A percentile compares a stretch with the other conserved stretches of the same genome.
Evolutionary conservation across 2,113 vertebrate species (phyloP).

Genomic region (Tautogolabrus adspersus): DNA sequence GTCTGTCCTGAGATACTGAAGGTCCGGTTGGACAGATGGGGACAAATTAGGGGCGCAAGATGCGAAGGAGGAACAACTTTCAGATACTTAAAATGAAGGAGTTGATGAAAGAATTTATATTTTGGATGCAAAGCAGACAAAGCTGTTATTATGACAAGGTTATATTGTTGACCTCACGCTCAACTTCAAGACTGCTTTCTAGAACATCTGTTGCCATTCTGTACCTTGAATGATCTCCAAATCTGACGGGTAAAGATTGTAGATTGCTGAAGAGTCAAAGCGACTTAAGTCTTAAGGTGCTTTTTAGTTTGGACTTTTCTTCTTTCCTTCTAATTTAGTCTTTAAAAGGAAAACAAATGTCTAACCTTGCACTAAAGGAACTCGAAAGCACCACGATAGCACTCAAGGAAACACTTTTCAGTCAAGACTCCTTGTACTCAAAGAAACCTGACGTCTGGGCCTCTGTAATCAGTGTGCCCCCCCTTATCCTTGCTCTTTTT

Average conservation of each 20-base stretch:
- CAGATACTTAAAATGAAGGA: slow-evolving; percentile 23
- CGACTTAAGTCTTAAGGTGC: no score
- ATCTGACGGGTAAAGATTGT: slow-evolving; percentile 3
- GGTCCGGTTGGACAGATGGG: slow-evolving; percentile 44
- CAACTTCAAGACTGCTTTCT: slow-evolving; percentile 11
- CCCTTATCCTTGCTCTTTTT: slow-evolving; percentile 5
- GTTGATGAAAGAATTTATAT: slow-evolving; percentile 50
- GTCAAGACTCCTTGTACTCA: slow-evolving; percentile 2
- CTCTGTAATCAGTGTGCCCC: neutral
- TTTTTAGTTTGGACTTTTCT: no score
- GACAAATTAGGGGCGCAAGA: slow-evolving; percentile 45
- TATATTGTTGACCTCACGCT: slow-evolving; percentile 4
- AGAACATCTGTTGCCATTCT: slow-evolving; percentile 36
- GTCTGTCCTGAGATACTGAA: slow-evolving; percentile 38
- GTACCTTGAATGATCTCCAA: neutral
- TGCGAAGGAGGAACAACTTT: slow-evolving; percentile 27
- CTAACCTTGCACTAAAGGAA: no score
- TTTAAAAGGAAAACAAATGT: no score
- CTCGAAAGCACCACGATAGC: no score
- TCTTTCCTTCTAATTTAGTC: neutral
- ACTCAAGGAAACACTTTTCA: neutral
- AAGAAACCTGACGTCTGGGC: slow-evolving; percentile 4
- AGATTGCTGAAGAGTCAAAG: slow-evolving; percentile 1
- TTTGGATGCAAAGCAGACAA: slow-evolving; percentile 42
- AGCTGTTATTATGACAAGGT: slow-evolving; percentile 47